phyloP scores from a whole-genome alignment of 2,113 vertebrate genomes.

The Mobula birostris region DNA sequence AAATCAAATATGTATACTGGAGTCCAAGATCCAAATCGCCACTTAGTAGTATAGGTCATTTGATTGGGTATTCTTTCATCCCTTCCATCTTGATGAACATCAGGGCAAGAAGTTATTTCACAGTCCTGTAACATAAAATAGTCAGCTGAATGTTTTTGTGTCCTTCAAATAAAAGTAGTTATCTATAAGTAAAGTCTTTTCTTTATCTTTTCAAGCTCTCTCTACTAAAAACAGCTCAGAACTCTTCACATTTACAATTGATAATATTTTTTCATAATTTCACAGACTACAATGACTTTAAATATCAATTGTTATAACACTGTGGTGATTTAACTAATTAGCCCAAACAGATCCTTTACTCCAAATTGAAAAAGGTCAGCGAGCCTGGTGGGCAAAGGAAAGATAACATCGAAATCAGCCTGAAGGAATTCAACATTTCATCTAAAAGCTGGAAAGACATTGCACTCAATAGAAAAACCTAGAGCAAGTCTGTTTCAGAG shows the following conservation, averaged over 20 bases:
- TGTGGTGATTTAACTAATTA: constrained; percentile 19
- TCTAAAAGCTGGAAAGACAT: no score
- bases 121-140: constrained; percentile 68
- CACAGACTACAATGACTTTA: neutral
- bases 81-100: constrained; percentile 58
- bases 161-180: constrained; percentile 2
- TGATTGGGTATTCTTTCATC: constrained; percentile 65
- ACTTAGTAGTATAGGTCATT: constrained; percentile 75
- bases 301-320: neutral
- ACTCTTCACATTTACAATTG: neutral
- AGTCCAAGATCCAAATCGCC: constrained; percentile 97
- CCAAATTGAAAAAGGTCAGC: no score
- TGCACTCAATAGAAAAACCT: no score
- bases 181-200: neutral
- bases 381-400: no score
- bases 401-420: no score
- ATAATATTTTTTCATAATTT: neutral
- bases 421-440: no score
- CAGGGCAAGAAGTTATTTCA: constrained; percentile 74
- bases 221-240: neutral
- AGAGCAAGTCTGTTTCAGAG: no score
- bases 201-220: neutral
- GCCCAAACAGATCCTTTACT: no score
- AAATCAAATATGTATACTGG: constrained; percentile 59
- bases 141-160: neutral